A percentile compares a stretch with the other conserved stretches of the same genome.
phyloP scores from a whole-genome alignment of 1,140 invertebrate genomes.

The Gonatopus flavifemur region DNA sequence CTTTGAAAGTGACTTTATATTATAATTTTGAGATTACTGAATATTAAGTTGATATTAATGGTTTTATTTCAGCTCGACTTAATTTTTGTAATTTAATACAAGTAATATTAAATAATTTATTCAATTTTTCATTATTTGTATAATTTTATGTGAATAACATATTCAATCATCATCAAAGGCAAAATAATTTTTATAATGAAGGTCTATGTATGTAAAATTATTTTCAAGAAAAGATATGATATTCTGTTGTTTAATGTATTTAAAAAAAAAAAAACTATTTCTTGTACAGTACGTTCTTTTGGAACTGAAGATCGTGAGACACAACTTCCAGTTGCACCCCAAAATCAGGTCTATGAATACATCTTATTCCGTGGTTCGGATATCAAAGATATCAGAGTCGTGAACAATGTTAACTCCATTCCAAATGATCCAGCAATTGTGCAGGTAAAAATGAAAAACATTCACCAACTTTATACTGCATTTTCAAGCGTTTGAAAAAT shows the following conservation, averaged over 20 bases:
- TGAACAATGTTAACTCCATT: conserved; percentile 75
- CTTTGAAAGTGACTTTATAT: too few species aligned
- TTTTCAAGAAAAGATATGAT: too few species aligned
- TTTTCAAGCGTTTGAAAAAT: neutral
- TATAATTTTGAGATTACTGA: too few species aligned
- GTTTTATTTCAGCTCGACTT: too few species aligned
- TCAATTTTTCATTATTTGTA: neutral
- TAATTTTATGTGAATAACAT: neutral
- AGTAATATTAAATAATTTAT: too few species aligned
- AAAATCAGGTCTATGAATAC: conserved; percentile 98
- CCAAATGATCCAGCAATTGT: conserved; percentile 95
- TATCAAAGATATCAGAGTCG: conserved; percentile 97
- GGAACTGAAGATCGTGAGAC: conserved; percentile 97
- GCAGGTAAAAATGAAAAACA: conserved; percentile 60
- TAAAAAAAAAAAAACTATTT: too few species aligned
- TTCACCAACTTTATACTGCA: neutral
- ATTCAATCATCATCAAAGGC: neutral
- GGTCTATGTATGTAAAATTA: neutral
- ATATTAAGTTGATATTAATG: too few species aligned
- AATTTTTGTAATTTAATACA: too few species aligned
- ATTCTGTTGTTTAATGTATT: conserved; percentile 6
- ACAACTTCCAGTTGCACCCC: conserved; percentile 88
- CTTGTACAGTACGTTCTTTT: conserved; percentile 90
- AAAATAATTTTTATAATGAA: neutral
- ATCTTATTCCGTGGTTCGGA: conserved; percentile 97